Evolutionary conservation across 2,113 vertebrate species (phyloP).

Genomic region (Calidris pygmaea): DNA sequence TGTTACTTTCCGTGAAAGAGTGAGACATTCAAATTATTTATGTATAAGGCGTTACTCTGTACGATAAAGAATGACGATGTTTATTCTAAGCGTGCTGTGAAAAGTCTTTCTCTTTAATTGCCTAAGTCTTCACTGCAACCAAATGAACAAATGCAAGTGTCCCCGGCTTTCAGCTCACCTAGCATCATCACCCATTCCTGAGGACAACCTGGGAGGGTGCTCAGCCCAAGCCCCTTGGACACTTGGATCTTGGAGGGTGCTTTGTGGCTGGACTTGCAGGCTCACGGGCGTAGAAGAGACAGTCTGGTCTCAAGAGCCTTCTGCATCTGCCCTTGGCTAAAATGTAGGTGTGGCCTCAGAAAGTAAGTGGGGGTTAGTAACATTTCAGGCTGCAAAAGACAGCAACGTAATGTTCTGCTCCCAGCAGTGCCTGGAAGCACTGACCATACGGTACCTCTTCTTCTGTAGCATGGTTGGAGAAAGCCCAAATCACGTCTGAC

Average conservation of each 20-base stretch:
- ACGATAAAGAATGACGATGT: slow-evolving; percentile 7
- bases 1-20: slow-evolving; percentile 88
- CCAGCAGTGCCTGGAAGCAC: background rate
- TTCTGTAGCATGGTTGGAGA: fast-evolving
- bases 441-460: background rate
- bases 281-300: background rate
- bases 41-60: background rate
- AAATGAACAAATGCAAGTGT: background rate
- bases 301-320: background rate
- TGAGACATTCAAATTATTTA: slow-evolving; percentile 52
- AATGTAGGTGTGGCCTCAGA: background rate
- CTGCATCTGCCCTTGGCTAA: background rate
- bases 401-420: background rate
- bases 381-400: background rate
- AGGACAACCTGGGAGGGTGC: background rate
- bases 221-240: background rate
- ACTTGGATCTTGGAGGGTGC: background rate
- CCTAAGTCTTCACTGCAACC: background rate
- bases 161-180: background rate
- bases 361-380: background rate
- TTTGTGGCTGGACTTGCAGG: background rate
- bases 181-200: background rate
- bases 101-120: background rate
- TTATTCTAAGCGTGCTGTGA: background rate
- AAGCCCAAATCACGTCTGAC: background rate